Evolutionary conservation across 92 coral and sea anemone species (phyloP), one percentile per base, ranked within the genome.

Genomic region (Galaxea fascicularis): DNA sequence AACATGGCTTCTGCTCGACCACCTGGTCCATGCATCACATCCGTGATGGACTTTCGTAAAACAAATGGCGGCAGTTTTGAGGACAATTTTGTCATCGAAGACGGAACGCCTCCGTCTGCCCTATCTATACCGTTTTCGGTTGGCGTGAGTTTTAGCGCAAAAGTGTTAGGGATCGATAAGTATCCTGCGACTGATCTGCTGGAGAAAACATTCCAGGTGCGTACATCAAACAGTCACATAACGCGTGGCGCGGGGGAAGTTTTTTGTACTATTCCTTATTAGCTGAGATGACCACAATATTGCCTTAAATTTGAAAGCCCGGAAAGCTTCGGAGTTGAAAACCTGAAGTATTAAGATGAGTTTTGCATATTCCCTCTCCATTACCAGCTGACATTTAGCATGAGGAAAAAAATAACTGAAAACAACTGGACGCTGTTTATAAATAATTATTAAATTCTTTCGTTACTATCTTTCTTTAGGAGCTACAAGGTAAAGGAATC

Each of bases 21-120:
- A 1, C 93, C 93, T 11, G 93, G 93, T 15, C 93, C 93, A 8
- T 74, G 84, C 12, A 85, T 90, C 15, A 73, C 87, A 1, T 49
- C 90, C 4, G 76, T 85, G 12, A 80, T 80, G 86, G 93, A 90
- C 70, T 85, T 90, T 24, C 73, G 93, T 15, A 85, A 73, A 59
- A 17, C 9, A 0, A 74, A 30, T 10, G 51, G 14, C 0, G 83
- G 83, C 1, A 31, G 31, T 17, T 53, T 73, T 49, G 77, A 72
- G 22, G 66, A 53, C 3, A 49, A 76, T 52, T 80, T 80, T 46
- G 79, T 89, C 25, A 77, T 89, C 28, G 84, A 89, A 35, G 90
- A 89, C 21, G 89, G 89, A 4, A 80, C 87, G 0, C 87, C 89
- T 14, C 90, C 93, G 4, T 80, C 86, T 3, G 17, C 17, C 3